A percentile compares a stretch with the other conserved stretches of the same genome.
phyloP scores from a whole-genome alignment of 2,797 vertebrate species.

The Kryptopterus vitreolus region DNA sequence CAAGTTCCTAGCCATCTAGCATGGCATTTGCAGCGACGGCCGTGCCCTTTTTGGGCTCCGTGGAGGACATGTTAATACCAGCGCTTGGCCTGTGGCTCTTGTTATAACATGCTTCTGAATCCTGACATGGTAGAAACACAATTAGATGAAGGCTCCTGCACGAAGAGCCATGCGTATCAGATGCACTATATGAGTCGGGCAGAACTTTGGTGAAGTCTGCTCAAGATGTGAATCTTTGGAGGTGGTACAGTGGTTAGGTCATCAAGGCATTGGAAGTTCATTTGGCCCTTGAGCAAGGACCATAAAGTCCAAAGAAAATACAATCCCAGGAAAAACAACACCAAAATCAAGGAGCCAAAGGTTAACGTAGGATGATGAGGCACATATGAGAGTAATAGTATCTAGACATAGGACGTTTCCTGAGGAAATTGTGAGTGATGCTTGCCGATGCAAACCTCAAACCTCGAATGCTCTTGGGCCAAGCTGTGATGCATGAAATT shows the following conservation, averaged over 20 bases:
- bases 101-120: conserved; percentile 33
- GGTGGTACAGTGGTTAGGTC: too few species aligned
- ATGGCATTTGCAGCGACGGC: conserved; percentile 43
- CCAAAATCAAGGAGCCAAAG: too few species aligned
- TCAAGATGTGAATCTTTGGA: not conserved
- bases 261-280: too few species aligned
- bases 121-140: conserved; percentile 18
- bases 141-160: conserved; percentile 9
- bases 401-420: too few species aligned
- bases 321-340: too few species aligned
- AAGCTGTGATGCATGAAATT: too few species aligned
- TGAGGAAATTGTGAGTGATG: too few species aligned
- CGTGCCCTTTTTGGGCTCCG: conserved; percentile 42
- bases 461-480: too few species aligned
- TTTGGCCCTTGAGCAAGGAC: too few species aligned
- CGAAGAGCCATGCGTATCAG: not conserved
- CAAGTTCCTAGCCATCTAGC: not conserved
- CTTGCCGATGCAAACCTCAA: too few species aligned
- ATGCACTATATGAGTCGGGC: not conserved
- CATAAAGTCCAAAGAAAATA: not conserved
- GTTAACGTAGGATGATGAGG: too few species aligned
- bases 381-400: too few species aligned
- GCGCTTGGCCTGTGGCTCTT: conserved; percentile 29
- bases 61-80: conserved; percentile 33
- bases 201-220: conserved; percentile 14